Percentiles rank a stretch among this genome's conserved stretches.
Evolutionary conservation across 2,888 invertebrate species (phyloP).

Genomic region (Gymnosoma rotundatum): DNA sequence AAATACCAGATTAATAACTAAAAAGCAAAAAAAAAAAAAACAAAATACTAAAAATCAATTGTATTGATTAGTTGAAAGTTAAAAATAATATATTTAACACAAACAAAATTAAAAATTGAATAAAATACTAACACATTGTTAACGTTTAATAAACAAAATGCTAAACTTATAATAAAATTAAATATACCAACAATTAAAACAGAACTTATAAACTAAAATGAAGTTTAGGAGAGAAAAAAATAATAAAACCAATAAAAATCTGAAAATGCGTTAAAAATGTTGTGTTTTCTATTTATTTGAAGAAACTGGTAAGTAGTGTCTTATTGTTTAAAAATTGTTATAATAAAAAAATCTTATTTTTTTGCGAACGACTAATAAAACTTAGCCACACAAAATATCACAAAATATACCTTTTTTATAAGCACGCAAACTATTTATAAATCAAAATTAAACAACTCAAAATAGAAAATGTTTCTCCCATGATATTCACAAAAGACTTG

Average conservation of each 20-base stretch:
- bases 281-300: constrained; percentile 24
- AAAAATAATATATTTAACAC: constrained; percentile 35
- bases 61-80: constrained; percentile 64
- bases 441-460: too few relatives aligned
- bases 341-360: too few relatives aligned
- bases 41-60: constrained; percentile 67
- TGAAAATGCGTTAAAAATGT: constrained; percentile 41
- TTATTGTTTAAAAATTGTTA: too few relatives aligned
- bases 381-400: too few relatives aligned
- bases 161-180: constrained; percentile 65
- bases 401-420: too few relatives aligned
- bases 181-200: constrained; percentile 47
- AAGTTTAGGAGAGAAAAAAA: constrained; percentile 55
- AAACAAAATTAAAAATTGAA: constrained; percentile 41
- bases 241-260: constrained; percentile 47
- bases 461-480: too few relatives aligned
- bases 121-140: constrained; percentile 59
- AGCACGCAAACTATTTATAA: too few relatives aligned
- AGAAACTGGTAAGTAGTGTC: constrained; percentile 19
- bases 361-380: too few relatives aligned
- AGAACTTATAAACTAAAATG: constrained; percentile 50
- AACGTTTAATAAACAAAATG: constrained; percentile 60
- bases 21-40: constrained; percentile 50
- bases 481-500: too few relatives aligned
- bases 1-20: constrained; percentile 70